Evolutionary conservation across 2,888 invertebrate genomes (phyloP).

Genomic region (Pristionchus exspectatus): DNA sequence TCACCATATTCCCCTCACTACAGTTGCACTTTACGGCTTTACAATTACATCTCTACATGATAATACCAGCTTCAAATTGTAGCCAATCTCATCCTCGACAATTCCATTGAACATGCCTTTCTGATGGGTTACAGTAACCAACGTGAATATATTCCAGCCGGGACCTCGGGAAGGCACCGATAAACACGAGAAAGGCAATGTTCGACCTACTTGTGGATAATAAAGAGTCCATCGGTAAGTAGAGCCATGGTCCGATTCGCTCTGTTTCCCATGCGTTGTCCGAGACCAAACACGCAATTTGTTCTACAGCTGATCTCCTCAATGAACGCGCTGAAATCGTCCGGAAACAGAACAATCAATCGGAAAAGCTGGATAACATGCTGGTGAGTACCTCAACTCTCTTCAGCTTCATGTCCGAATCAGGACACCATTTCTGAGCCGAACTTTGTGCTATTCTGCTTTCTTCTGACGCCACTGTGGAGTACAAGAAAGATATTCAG

Average conservation of each 20-base stretch:
- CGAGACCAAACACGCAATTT: neutral
- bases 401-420: neutral
- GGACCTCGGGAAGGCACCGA: neutral
- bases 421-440: too few species aligned
- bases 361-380: slow-evolving; percentile 50
- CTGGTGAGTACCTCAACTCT: neutral
- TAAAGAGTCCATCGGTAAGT: slow-evolving; percentile 64
- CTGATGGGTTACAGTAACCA: too few species aligned
- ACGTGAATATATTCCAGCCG: neutral
- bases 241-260: neutral
- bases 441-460: neutral
- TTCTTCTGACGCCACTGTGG: neutral
- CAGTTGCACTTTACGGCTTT: too few species aligned
- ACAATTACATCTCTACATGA: too few species aligned
- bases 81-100: too few species aligned
- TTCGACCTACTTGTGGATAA: slow-evolving; percentile 61
- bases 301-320: neutral
- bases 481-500: neutral
- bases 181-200: slow-evolving; percentile 48
- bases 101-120: too few species aligned
- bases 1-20: too few species aligned
- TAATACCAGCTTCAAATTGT: too few species aligned
- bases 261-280: neutral
- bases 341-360: neutral
- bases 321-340: neutral